These are phyloP conservation scores for Propsilocerus akamusi DNA, from an alignment of 1,140 invertebrate genomes.

Conservation along the genomic window DNA sequence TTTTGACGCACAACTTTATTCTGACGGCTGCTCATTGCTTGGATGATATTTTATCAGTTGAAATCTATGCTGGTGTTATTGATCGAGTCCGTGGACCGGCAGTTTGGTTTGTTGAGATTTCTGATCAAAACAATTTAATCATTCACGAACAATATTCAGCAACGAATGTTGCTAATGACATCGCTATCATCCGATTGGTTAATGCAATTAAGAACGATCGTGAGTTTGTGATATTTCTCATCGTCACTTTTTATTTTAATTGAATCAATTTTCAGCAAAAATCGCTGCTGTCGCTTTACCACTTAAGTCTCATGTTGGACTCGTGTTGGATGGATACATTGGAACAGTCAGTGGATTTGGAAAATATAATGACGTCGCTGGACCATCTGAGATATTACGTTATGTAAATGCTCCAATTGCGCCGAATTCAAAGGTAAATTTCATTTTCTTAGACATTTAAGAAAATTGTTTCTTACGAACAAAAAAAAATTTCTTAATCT, in stretches of 20 bases:
- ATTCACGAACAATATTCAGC: conserved; percentile 14
- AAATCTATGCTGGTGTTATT: neutral
- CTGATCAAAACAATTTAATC: conserved; percentile 7
- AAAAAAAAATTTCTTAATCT: too few species aligned
- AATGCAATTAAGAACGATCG: neutral
- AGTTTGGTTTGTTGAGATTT: neutral
- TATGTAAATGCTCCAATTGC: neutral
- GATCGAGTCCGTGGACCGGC: neutral
- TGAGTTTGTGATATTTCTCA: neutral
- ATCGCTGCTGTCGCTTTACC: too few species aligned
- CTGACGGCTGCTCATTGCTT: conserved; percentile 14
- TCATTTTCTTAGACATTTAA: too few species aligned
- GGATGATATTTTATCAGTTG: conserved; percentile 6
- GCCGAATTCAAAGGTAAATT: neutral
- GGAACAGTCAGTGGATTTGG: neutral
- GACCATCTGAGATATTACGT: neutral
- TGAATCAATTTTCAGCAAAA: too few species aligned
- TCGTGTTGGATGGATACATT: neutral
- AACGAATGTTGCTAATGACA: conserved; percentile 11
- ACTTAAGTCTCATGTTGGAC: neutral
- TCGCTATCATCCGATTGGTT: conserved; percentile 8
- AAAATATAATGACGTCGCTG: neutral
- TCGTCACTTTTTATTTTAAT: too few species aligned
- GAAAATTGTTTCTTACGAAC: too few species aligned
- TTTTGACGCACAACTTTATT: conserved; percentile 3